Conservation (phyloP, 2,888 invertebrate species). For the Nomada hirtipes region DNA sequence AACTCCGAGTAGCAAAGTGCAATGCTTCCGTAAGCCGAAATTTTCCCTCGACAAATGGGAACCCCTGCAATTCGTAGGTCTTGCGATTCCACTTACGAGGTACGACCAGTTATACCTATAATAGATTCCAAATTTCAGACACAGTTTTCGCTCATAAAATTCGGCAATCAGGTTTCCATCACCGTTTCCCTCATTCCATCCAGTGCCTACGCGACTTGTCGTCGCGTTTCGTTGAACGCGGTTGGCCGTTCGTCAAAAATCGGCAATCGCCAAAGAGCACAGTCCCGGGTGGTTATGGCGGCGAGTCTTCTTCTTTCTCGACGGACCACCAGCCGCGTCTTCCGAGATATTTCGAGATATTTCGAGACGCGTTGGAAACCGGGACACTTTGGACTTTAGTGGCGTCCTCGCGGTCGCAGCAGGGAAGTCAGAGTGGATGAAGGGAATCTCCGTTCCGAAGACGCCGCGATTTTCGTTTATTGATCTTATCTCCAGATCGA, state of each 20-base stretch:
- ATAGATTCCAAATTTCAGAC: too few species aligned
- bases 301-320: slow-evolving; percentile 4
- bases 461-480: slow-evolving; percentile 4
- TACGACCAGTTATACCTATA: too few species aligned
- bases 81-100: too few species aligned
- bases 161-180: neutral
- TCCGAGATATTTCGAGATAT: slow-evolving; percentile 51
- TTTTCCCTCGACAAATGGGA: too few species aligned
- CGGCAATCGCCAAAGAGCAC: neutral
- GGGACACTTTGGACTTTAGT: slow-evolving; percentile 25
- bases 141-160: too few species aligned
- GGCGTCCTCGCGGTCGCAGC: neutral
- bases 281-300: neutral
- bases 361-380: slow-evolving; percentile 47
- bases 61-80: too few species aligned
- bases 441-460: neutral
- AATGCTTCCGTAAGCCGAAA: too few species aligned
- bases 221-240: neutral
- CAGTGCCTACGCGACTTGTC: neutral
- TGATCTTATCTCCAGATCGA: slow-evolving; percentile 6
- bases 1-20: too few species aligned
- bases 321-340: slow-evolving; percentile 3
- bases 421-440: neutral
- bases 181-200: neutral
- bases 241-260: slow-evolving; percentile 18